phyloP scores from a whole-genome alignment of 2,888 invertebrate species.

The Abrostola tripartita region DNA sequence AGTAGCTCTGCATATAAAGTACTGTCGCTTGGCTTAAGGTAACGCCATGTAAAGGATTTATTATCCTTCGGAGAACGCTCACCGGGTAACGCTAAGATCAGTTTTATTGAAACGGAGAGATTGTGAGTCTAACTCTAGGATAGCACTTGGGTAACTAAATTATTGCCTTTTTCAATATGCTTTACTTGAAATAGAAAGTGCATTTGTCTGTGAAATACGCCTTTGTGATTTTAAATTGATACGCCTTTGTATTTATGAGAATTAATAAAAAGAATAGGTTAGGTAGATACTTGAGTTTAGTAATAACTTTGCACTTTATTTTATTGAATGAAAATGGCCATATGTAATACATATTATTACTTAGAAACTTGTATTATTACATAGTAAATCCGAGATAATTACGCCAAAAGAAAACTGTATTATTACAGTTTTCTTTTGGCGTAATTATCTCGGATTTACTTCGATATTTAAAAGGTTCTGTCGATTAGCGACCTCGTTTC shows the following conservation, averaged over 20 bases:
- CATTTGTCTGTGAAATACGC: slow-evolving; percentile 3
- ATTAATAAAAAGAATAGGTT: not conserved
- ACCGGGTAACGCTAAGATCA: slow-evolving; percentile 30
- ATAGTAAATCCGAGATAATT: too few relatives aligned
- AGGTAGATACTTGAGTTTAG: too few relatives aligned
- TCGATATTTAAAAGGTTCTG: too few relatives aligned
- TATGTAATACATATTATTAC: too few relatives aligned
- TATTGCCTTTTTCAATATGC: slow-evolving; percentile 9
- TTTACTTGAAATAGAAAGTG: slow-evolving; percentile 1
- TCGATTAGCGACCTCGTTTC: too few relatives aligned
- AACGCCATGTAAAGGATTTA: slow-evolving; percentile 64
- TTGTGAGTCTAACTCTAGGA: slow-evolving; percentile 22
- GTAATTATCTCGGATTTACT: too few relatives aligned
- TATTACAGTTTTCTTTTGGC: too few relatives aligned
- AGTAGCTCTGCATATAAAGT: slow-evolving; percentile 58
- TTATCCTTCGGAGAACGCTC: slow-evolving; percentile 50
- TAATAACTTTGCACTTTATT: too few relatives aligned
- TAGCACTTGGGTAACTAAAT: slow-evolving; percentile 15
- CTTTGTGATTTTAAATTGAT: not conserved
- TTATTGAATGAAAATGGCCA: too few relatives aligned
- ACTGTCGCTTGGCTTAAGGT: slow-evolving; percentile 48
- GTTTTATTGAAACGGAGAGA: slow-evolving; percentile 41
- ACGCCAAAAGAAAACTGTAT: too few relatives aligned
- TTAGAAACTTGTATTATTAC: too few relatives aligned
- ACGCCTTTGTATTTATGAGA: not conserved